phyloP scores from a whole-genome alignment of 2,888 invertebrate species.

The Drosophila fungiperda region DNA sequence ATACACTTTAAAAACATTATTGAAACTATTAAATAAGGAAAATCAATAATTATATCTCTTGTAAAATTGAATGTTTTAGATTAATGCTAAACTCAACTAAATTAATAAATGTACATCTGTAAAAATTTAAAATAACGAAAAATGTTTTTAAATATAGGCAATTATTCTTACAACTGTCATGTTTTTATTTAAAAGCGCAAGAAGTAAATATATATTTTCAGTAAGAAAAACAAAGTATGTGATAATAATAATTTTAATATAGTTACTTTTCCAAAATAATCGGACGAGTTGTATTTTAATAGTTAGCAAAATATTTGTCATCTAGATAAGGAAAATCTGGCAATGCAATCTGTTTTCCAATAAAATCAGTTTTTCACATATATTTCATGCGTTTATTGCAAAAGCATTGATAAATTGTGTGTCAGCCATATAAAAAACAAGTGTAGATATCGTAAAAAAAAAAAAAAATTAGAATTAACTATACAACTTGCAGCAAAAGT shows the following conservation, averaged over 20 bases:
- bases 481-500: conserved; percentile 56
- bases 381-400: not conserved
- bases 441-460: conserved; percentile 35
- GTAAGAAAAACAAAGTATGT: not conserved
- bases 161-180: not conserved
- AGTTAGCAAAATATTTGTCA: not conserved
- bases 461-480: conserved; percentile 53
- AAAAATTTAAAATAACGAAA: too few relatives aligned
- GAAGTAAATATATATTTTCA: not conserved
- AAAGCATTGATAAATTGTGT: conserved; percentile 7
- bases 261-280: not conserved
- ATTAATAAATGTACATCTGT: not conserved
- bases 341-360: not conserved
- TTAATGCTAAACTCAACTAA: not conserved
- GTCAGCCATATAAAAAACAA: conserved; percentile 17
- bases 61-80: not conserved
- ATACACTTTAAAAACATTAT: conserved; percentile 21
- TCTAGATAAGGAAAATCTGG: not conserved
- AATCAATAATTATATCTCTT: not conserved
- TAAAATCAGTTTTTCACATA: not conserved
- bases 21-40: not conserved
- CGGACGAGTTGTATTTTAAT: not conserved
- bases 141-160: not conserved
- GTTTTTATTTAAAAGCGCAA: not conserved
- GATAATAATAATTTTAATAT: not conserved